Percentiles rank a stretch among this genome's conserved stretches.
These are phyloP conservation scores for Vespertilio murinus DNA, from an alignment of 2,797 vertebrate genomes.

Conservation along the genomic window DNA sequence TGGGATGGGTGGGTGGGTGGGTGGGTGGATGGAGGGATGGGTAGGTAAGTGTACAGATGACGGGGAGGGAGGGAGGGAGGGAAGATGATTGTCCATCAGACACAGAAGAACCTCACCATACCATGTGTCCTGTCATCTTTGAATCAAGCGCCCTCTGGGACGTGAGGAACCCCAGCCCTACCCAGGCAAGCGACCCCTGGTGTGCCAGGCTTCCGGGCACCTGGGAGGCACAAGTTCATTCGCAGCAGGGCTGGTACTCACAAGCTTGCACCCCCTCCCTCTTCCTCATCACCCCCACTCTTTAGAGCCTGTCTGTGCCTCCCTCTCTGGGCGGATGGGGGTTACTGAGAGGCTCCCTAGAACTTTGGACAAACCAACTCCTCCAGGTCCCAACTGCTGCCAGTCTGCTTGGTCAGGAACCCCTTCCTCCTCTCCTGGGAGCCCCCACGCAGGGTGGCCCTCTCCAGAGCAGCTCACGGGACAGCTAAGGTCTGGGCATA, in stretches of 20 bases:
- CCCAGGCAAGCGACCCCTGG: not conserved
- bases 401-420: not conserved
- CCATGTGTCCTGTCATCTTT: not conserved
- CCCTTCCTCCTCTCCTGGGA: not conserved
- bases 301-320: not conserved
- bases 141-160: not conserved
- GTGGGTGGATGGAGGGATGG: not conserved
- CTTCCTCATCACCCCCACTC: not conserved
- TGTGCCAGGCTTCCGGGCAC: not conserved
- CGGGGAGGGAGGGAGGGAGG: not conserved
- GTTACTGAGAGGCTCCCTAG: not conserved
- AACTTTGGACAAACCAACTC: not conserved
- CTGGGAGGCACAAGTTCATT: not conserved
- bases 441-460: not conserved
- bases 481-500: not conserved
- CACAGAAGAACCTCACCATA: not conserved
- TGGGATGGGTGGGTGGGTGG: not conserved
- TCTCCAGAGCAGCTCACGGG: not conserved
- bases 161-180: not conserved
- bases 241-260: not conserved
- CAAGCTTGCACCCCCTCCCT: not conserved
- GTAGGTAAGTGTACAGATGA: fast-evolving
- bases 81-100: not conserved
- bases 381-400: not conserved
- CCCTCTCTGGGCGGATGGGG: not conserved